Percentiles rank a stretch among this genome's conserved stretches.
These are phyloP conservation scores for Pipistrellus pygmaeus DNA, from an alignment of 2,797 vertebrate genomes.

Conservation along the genomic window DNA sequence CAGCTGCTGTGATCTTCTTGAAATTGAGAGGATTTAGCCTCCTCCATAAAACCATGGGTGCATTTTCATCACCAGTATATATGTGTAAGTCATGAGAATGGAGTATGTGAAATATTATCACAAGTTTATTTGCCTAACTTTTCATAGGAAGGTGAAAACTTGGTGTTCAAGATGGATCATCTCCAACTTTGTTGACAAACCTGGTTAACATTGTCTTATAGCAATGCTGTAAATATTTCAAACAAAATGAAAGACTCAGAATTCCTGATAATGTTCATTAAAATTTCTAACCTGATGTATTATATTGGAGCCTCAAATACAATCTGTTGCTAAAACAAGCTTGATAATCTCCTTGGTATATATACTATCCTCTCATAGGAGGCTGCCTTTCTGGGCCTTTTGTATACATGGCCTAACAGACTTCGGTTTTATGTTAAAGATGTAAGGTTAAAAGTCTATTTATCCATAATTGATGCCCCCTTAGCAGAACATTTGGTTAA, in stretches of 20 bases:
- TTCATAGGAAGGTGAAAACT: not conserved
- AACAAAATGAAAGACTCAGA: not conserved
- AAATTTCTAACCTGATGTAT: not conserved
- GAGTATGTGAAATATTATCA: not conserved
- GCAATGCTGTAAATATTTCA: not conserved
- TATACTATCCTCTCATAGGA: not conserved
- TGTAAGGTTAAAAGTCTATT: not conserved
- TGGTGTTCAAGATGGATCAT: not conserved
- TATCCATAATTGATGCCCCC: not conserved
- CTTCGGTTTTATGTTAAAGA: not conserved
- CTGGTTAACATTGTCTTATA: not conserved
- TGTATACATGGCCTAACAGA: not conserved
- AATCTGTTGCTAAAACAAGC: not conserved
- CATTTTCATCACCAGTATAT: not conserved
- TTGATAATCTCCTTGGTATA: fast-evolving
- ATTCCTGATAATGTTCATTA: not conserved
- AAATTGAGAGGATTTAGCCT: not conserved
- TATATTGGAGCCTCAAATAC: not conserved
- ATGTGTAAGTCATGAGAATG: not conserved
- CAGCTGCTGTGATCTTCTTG: not conserved
- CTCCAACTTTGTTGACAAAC: not conserved
- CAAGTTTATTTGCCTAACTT: not conserved
- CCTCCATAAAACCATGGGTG: not conserved
- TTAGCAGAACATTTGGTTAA: not conserved
- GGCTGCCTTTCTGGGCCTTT: not conserved